phyloP scores from a whole-genome alignment of 2,888 invertebrate genomes.

The Noctua comes region DNA sequence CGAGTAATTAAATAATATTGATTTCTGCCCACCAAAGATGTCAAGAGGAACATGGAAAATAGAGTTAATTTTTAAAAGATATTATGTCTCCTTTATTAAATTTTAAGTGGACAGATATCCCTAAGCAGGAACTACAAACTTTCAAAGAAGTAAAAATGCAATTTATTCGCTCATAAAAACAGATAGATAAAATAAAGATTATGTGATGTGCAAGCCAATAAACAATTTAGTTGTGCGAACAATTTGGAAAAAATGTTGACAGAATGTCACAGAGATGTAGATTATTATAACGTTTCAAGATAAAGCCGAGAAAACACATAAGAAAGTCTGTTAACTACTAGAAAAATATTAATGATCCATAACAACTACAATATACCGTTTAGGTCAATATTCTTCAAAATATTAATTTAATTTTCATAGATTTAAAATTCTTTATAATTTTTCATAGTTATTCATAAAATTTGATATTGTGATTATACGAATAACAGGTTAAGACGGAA shows the following conservation, averaged over 20 bases:
- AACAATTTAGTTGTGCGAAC: conserved; percentile 44
- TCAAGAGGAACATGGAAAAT: conserved; percentile 5
- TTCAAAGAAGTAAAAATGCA: conserved; percentile 43
- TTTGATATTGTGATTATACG: conserved; percentile 69
- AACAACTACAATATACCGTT: conserved; percentile 50
- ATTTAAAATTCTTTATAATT: conserved; percentile 53
- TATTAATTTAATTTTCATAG: conserved; percentile 61
- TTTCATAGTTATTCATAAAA: conserved; percentile 67
- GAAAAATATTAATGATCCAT: conserved; percentile 65
- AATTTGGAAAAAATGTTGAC: conserved; percentile 36
- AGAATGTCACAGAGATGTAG: conserved; percentile 11
- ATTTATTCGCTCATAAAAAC: conserved; percentile 25
- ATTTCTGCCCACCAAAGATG: conserved; percentile 19
- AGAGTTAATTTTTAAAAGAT: not conserved
- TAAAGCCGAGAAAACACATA: conserved; percentile 26
- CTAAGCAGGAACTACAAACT: conserved; percentile 14
- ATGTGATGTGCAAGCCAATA: conserved; percentile 43
- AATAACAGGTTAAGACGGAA: conserved; percentile 71
- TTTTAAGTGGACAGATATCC: conserved; percentile 32
- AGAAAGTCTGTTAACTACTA: conserved; percentile 51
- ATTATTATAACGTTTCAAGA: conserved; percentile 39
- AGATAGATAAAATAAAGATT: conserved; percentile 22
- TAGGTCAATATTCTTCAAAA: conserved; percentile 65
- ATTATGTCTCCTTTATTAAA: not conserved
- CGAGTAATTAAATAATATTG: conserved; percentile 1